Evolutionary conservation across 1,140 invertebrate species (phyloP), one percentile per base, ranked within the genome.

Genomic region (Monochamus saltuarius): DNA sequence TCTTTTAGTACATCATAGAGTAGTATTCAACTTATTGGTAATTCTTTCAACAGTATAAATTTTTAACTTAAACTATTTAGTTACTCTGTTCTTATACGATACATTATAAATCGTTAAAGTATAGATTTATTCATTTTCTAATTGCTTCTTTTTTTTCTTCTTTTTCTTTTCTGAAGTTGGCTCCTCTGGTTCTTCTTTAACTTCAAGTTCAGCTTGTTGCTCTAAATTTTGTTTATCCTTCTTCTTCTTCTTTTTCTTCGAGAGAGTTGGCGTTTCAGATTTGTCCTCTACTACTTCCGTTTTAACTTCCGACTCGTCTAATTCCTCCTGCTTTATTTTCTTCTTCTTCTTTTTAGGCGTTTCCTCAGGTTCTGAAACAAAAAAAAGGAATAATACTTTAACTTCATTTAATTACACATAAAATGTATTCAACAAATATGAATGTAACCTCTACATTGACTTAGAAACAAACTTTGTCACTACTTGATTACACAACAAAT

Each of bases 91-190:
- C n/a, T n/a, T 29, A 42, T 6, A 42, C 10, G 16, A 13, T 7
- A n/a, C 39, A 7, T 13, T 16, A 42, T 42, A 42, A 42, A 13
- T 11, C 11, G 39, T 11, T 10, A 42, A 42, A 13, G n/a, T 42
- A 42, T 42, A 8, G 19, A 14, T 13, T 46, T 46, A 16, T 46
- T 53, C 51, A 7, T 19, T 40, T 17, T 53, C 51, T 11, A 17
- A 1, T 14, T 53, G 51, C 37, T 40, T 53, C 51, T 53, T 39
- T 51, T 77, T 78, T 64, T 76, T 77, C 64, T 79, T 79, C 55
- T 79, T 79, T 61, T 79, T 79, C 57, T 79, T 78, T 54, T 77
- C 75, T 8, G 73, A 70, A 7, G 61, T 66, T 9, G 56, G 66
- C 47, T 67, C 69, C 14, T 70, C 61, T 11, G 66, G 66, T 38